These are phyloP conservation scores for Pangasianodon hypophthalmus DNA, from an alignment of 2,113 vertebrate species.

Conservation along the genomic window DNA sequence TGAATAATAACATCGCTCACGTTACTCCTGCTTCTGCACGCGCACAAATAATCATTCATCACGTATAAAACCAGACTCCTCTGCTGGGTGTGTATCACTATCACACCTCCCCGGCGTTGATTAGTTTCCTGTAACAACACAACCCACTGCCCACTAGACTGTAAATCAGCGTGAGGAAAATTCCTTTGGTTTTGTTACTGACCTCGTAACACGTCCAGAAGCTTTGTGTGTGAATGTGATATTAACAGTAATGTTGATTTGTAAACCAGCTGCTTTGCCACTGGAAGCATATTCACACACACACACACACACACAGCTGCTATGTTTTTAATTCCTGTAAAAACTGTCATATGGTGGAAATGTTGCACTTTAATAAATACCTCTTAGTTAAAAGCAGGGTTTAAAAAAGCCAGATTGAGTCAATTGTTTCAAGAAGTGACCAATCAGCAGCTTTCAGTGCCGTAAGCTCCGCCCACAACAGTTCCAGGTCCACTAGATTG, in stretches of 20 bases:
- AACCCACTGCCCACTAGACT: neutral
- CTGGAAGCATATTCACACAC: neutral
- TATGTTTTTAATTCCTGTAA: neutral
- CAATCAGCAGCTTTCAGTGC: neutral
- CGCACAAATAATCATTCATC: too few species aligned
- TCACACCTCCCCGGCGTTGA: neutral
- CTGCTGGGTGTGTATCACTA: too few species aligned
- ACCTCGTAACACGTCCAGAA: neutral
- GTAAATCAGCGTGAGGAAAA: neutral
- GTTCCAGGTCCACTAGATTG: neutral
- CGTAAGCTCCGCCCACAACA: neutral
- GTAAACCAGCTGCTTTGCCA: neutral
- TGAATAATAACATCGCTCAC: too few species aligned
- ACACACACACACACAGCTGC: neutral
- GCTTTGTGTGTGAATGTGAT: neutral
- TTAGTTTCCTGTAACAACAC: too few species aligned
- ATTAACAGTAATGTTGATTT: neutral
- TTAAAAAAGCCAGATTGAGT: neutral
- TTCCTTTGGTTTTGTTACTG: neutral
- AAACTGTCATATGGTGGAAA: too few species aligned
- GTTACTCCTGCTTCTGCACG: too few species aligned
- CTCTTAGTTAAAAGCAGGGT: neutral
- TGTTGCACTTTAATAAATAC: neutral
- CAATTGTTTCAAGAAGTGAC: neutral
- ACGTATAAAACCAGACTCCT: too few species aligned